Evolutionary conservation across 2,888 invertebrate species (phyloP).

Genomic region (Eueremaeus valkanovi): DNA sequence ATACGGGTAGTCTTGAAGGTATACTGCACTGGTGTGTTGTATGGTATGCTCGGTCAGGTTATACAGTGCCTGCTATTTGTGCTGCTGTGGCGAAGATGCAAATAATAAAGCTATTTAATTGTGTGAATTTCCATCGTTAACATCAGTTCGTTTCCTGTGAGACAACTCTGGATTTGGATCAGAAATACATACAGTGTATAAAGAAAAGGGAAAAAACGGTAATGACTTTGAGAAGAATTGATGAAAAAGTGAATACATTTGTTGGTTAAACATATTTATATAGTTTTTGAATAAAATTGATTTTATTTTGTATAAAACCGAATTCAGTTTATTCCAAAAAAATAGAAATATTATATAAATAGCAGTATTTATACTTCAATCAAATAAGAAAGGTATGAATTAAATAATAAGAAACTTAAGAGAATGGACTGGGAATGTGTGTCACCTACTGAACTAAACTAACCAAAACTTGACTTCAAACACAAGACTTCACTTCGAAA

Average conservation of each 20-base stretch:
- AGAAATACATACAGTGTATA: neutral
- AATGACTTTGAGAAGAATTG: neutral
- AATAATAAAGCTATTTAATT: constrained; percentile 25
- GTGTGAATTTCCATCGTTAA: neutral
- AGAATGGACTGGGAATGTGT: neutral
- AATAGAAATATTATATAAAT: no score
- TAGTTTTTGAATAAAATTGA: no score
- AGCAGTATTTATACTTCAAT: no score
- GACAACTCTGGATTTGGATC: neutral
- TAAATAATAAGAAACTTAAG: neutral
- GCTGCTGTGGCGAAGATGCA: neutral
- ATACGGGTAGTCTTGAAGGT: no score
- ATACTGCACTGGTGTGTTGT: neutral
- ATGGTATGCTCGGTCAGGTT: neutral
- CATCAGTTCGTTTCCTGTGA: constrained; percentile 3
- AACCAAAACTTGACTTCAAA: neutral
- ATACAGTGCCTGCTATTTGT: neutral
- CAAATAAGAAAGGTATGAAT: no score
- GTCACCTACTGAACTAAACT: constrained; percentile 21
- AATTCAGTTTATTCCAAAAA: no score
- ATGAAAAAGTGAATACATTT: no score
- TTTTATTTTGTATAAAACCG: neutral
- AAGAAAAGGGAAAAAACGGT: neutral
- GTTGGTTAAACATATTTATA: no score
- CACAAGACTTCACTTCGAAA: neutral